Base-by-base conservation (phyloP, 2,113 vertebrate genomes). In the Barnardius zonarius region DNA sequence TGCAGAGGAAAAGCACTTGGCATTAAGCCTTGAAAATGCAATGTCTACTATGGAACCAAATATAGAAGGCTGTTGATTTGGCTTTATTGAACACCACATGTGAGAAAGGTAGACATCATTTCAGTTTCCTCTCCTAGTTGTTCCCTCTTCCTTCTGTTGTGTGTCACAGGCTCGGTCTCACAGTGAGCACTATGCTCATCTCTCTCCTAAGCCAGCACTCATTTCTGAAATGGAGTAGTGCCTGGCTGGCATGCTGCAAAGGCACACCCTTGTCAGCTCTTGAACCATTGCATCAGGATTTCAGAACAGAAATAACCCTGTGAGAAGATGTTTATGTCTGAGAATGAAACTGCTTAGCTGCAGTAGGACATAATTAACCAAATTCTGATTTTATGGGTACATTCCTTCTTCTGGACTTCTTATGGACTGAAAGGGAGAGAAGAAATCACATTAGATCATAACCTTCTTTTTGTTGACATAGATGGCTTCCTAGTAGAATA, bases 1-100 rank as follows among this genome's bases (percentile, higher is more conserved):
- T 17, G n/a, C 61, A 79, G 80, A 67, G 43, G 43, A 83, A 90
- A 92, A 93, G 16, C 88, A 66, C 31, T 75, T 85, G 66, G 33
- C 76, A 87, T 77, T 62, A 83, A 67, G 67, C 54, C 49, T 91
- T 67, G 67, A 79, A 96, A 94, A 93, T 74, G 5, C 35, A 75
- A 31, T 11, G 54, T 52, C 83, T 86, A 0, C 88, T 68, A 15
- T 13, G 4, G 64, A 92, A 55, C 17, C 35, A 70, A 46, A 59
- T 41, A 62, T 0, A 6, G 11, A 17, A 84, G 73, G 30, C 37
- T 83, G 55, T 84, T 64, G 64, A 37, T 72, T 85, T 91, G 83
- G 24, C 57, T 88, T 69, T 48, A 51, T 37, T 83, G 35, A 74
- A 30, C 11, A n/a, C 10, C 37, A 18, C 39, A 5, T 17, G 7